These are phyloP conservation scores for Austrolebias charrua DNA, from an alignment of 2,797 vertebrate genomes.

Conservation along the genomic window DNA sequence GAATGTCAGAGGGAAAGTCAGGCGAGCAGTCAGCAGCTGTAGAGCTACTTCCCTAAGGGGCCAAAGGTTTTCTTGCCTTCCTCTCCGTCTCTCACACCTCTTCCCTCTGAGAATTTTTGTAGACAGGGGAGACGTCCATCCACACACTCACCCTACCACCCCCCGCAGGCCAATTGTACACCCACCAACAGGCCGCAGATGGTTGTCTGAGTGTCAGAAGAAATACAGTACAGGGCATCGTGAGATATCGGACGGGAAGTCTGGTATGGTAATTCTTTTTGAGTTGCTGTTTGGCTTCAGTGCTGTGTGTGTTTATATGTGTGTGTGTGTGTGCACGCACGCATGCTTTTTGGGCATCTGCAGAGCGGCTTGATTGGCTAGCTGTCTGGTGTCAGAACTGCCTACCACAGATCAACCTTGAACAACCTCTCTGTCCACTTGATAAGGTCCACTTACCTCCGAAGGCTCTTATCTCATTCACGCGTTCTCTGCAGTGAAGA, in stretches of 20 bases:
- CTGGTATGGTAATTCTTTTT: conserved; percentile 57
- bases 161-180: conserved; percentile 22
- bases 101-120: conserved; percentile 42
- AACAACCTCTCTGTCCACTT: conserved; percentile 64
- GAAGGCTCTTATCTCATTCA: conserved; percentile 54
- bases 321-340: background rate
- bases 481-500: conserved; percentile 37
- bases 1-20: conserved; percentile 33
- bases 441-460: conserved; percentile 63
- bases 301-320: conserved; percentile 14
- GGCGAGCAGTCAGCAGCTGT: conserved; percentile 53
- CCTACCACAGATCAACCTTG: conserved; percentile 65
- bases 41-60: conserved; percentile 53
- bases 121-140: conserved; percentile 44
- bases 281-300: conserved; percentile 39
- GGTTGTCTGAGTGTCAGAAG: conserved; percentile 55
- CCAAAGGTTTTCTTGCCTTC: conserved; percentile 48
- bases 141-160: conserved; percentile 15
- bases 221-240: conserved; percentile 46
- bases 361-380: conserved; percentile 63
- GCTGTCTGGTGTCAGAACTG: conserved; percentile 59
- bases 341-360: conserved; percentile 26
- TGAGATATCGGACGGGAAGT: conserved; percentile 59
- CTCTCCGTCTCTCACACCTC: conserved; percentile 22
- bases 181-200: conserved; percentile 50